These are phyloP conservation scores for Condylura cristata DNA, from an alignment of 2,113 vertebrate species.

Conservation along the genomic window DNA sequence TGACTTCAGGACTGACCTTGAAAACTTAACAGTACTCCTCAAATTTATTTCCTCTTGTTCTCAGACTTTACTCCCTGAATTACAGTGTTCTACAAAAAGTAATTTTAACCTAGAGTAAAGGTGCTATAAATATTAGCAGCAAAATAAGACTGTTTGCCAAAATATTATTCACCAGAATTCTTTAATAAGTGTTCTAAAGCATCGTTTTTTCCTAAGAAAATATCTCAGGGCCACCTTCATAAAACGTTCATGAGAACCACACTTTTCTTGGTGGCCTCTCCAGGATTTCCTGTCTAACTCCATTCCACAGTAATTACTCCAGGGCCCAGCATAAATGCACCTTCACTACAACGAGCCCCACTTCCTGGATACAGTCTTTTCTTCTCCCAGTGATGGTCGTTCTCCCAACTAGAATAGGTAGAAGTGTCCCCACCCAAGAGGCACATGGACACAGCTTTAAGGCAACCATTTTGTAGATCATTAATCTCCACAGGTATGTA, in stretches of 20 bases:
- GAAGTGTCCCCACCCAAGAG: background rate
- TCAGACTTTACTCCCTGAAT: conserved; percentile 24
- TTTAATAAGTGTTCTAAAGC: conserved; percentile 49
- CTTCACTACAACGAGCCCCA: background rate
- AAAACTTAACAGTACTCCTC: conserved; percentile 31
- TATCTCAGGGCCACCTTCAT: background rate
- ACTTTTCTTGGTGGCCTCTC: background rate
- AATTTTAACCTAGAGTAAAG: conserved; percentile 6
- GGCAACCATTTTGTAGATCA: conserved; percentile 15
- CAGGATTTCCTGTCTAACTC: background rate
- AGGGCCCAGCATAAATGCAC: no score
- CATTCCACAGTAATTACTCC: background rate
- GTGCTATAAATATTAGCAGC: conserved; percentile 7
- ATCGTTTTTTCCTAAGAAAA: conserved; percentile 52
- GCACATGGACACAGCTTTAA: background rate
- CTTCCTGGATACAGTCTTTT: background rate
- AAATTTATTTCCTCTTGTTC: conserved; percentile 43
- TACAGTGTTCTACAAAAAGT: conserved; percentile 36
- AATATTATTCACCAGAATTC: conserved; percentile 43
- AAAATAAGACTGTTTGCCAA: conserved; percentile 37
- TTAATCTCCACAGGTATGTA: background rate
- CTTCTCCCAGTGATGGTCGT: background rate
- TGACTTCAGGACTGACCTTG: background rate
- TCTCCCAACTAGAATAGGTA: background rate
- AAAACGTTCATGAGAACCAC: background rate